Evolutionary conservation across 2,888 invertebrate species (phyloP).

Genomic region (Tethea ocularis): DNA sequence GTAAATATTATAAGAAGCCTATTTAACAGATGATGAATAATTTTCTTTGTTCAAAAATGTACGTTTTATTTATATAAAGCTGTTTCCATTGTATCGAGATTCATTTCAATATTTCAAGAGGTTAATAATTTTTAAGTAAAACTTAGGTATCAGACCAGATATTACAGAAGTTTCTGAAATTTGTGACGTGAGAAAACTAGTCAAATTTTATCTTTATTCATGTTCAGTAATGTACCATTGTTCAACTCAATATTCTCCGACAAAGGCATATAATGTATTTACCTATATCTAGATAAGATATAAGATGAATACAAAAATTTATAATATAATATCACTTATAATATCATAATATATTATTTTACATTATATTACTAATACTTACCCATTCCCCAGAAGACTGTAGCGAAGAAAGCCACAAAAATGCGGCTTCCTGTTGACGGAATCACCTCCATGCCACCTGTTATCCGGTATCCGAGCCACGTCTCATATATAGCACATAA

Average conservation of each 20-base stretch:
- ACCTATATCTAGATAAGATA: too few relatives aligned
- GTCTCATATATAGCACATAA: slow-evolving; percentile 30
- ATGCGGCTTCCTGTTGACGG: slow-evolving; percentile 71
- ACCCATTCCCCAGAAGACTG: slow-evolving; percentile 79
- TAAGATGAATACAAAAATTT: too few relatives aligned
- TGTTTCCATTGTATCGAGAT: neutral
- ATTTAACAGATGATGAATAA: neutral
- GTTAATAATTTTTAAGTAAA: neutral
- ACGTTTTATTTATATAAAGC: neutral
- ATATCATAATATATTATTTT: neutral
- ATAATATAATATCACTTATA: too few relatives aligned
- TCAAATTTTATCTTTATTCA: neutral
- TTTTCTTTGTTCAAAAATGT: neutral
- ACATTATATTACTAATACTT: slow-evolving; percentile 35
- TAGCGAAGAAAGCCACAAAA: slow-evolving; percentile 75
- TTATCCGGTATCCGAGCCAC: slow-evolving; percentile 47
- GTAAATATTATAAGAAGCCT: neutral
- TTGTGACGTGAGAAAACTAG: too few relatives aligned
- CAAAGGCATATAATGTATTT: too few relatives aligned
- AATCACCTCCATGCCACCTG: slow-evolving; percentile 70
- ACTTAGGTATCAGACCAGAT: neutral
- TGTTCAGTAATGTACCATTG: too few relatives aligned
- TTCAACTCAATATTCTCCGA: too few relatives aligned
- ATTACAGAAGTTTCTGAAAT: too few relatives aligned
- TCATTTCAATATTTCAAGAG: neutral